Conservation (phyloP, 2,113 vertebrate genomes). For the Quiscalus mexicanus region DNA sequence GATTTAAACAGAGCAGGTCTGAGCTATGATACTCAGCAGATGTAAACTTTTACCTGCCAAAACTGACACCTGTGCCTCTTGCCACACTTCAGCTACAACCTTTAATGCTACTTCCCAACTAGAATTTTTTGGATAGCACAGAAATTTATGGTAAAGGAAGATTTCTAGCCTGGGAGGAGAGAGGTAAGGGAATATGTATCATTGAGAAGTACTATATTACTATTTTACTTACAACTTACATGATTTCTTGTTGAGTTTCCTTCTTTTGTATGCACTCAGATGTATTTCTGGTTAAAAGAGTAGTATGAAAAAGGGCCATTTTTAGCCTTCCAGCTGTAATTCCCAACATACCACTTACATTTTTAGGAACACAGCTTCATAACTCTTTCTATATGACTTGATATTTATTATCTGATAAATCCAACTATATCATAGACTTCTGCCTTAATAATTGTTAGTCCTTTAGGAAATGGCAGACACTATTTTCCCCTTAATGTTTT, state of each 20-base stretch:
- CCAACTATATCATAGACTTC: neutral
- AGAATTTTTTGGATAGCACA: neutral
- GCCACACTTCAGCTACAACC: neutral
- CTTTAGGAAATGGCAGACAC: neutral
- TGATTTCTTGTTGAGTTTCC: neutral
- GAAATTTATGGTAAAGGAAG: neutral
- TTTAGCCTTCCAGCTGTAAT: neutral
- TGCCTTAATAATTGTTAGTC: neutral
- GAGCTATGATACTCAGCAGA: neutral
- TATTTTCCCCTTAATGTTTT: neutral
- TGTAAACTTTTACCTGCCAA: neutral
- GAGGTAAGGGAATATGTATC: neutral
- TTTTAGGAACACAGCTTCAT: neutral
- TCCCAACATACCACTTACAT: neutral
- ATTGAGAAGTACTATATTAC: neutral
- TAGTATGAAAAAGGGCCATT: neutral
- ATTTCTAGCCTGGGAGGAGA: neutral
- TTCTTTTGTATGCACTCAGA: neutral
- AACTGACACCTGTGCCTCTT: neutral
- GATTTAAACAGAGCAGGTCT: neutral
- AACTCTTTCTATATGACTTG: neutral
- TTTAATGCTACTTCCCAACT: neutral
- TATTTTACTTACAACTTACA: neutral
- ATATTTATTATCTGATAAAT: neutral
- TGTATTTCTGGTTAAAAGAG: neutral